These are phyloP conservation scores for Holacanthella duospinosa DNA, from an alignment of 2,888 invertebrate genomes.

Conservation along the genomic window DNA sequence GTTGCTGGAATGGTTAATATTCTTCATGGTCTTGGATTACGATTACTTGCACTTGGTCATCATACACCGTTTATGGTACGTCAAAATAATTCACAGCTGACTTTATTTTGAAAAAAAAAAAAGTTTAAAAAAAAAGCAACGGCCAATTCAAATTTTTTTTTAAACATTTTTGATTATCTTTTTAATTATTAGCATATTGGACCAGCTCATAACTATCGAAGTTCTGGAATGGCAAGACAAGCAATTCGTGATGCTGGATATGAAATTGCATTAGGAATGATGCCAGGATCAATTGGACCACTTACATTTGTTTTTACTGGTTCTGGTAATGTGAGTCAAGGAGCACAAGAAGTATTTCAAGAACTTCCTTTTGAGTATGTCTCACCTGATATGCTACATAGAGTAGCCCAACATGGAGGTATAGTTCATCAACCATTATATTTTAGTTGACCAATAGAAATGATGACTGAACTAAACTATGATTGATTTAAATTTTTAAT, in stretches of 20 bases:
- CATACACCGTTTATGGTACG: slow-evolving; percentile 96
- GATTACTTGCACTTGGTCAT: slow-evolving; percentile 88
- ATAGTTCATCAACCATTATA: no score
- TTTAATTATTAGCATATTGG: slow-evolving; percentile 26
- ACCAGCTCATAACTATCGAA: slow-evolving; percentile 96
- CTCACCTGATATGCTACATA: slow-evolving; percentile 82
- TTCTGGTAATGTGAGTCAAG: slow-evolving; percentile 91
- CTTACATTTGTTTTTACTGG: slow-evolving; percentile 97
- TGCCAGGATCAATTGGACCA: slow-evolving; percentile 82
- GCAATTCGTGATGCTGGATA: slow-evolving; percentile 98
- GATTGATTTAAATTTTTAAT: no score
- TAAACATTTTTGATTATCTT: slow-evolving; percentile 5
- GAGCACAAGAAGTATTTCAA: slow-evolving; percentile 61
- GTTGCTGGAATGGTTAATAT: slow-evolving; percentile 99
- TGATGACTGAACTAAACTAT: no score
- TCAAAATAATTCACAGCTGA: slow-evolving; percentile 3
- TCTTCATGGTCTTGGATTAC: slow-evolving; percentile 86
- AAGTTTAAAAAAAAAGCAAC: not conserved
- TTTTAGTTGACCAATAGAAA: no score
- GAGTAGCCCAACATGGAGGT: slow-evolving; percentile 96
- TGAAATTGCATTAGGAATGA: slow-evolving; percentile 84
- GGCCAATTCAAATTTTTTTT: not conserved
- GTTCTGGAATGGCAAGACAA: slow-evolving; percentile 93
- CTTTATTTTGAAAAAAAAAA: no score
- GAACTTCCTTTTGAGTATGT: slow-evolving; percentile 97